Base-by-base conservation (phyloP, 1,140 invertebrate species). In the Calephelis virginiensis region DNA sequence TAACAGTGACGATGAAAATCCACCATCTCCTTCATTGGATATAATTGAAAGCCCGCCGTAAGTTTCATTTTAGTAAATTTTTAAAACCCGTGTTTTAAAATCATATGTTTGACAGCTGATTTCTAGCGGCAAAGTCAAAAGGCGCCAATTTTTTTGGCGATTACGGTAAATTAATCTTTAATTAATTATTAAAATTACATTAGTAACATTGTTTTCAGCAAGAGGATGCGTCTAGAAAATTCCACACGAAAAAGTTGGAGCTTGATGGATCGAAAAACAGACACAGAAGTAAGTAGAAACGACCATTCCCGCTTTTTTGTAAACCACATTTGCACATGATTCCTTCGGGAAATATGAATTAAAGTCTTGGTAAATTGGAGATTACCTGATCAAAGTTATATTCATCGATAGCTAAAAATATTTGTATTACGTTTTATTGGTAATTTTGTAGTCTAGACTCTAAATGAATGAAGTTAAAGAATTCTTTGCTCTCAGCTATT, bases 81-180 rank as follows among this genome's bases (percentile, higher is more conserved):
- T 9, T 6, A 56, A 53, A 40, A 56, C 43, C 17, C 14, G 40
- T 48, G 37, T 45, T n/a, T n/a, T 14, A 38, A 8, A 49, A 64
- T 45, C 71, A 71, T 70, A 49, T 78, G 74, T 71, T 17, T 90
- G 87, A 88, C 87, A 90, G 87, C 85, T 90, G 85, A 90, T 88
- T 83, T 45, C 40, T 43, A 71, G 85, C 85, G 87, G 72, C 76
- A 88, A 90, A 88, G 79, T 89, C 66, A 74, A 87, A 89, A 76
- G 82, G 87, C 87, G 85, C 76, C 68, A 89, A 84, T 79, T 48
- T 43, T 48, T 45, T 59, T 28, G 72, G 72, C 71, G 74, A 78
- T 66, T 70, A 64, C 70, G 13, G 8, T 43, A 43, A 40, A 12
- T 64, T 14, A 59, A 8, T 11, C 2, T 46, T 56, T 60, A 61